phyloP scores from a whole-genome alignment of 2,888 invertebrate genomes.

The Endomychus coccineus region DNA sequence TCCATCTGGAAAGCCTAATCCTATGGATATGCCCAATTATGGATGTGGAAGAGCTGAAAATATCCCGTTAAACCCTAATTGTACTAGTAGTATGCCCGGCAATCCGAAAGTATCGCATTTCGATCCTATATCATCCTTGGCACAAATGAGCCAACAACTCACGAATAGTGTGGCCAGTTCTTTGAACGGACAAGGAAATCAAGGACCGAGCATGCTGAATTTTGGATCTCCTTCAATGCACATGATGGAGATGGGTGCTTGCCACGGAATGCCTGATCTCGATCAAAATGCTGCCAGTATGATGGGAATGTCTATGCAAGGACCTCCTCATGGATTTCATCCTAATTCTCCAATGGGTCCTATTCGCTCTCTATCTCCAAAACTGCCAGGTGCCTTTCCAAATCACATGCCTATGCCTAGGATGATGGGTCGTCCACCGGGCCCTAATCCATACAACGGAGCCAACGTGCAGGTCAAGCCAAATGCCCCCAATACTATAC shows the following conservation, averaged over 20 bases:
- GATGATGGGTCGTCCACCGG: slow-evolving; percentile 61
- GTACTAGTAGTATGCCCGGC: slow-evolving; percentile 48
- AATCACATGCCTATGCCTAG: slow-evolving; percentile 46
- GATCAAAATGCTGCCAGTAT: slow-evolving; percentile 37
- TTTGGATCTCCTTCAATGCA: slow-evolving; percentile 49
- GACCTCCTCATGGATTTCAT: slow-evolving; percentile 41
- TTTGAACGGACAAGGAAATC: slow-evolving; percentile 49
- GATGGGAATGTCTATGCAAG: slow-evolving; percentile 42
- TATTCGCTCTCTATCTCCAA: slow-evolving; percentile 55
- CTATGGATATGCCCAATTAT: slow-evolving; percentile 40
- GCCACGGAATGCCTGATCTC: slow-evolving; percentile 40
- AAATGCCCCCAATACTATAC: slow-evolving; percentile 95
- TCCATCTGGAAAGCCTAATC: slow-evolving; percentile 38
- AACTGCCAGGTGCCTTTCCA: slow-evolving; percentile 53
- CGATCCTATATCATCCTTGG: slow-evolving; percentile 88
- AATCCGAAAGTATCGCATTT: slow-evolving; percentile 65
- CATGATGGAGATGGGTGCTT: slow-evolving; percentile 43
- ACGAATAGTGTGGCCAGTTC: slow-evolving; percentile 66
- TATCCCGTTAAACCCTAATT: slow-evolving; percentile 60
- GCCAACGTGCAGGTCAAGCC: slow-evolving; percentile 91
- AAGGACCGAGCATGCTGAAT: slow-evolving; percentile 48
- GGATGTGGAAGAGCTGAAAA: slow-evolving; percentile 51
- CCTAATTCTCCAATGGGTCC: slow-evolving; percentile 39
- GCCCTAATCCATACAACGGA: slow-evolving; percentile 57
- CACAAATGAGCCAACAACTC: slow-evolving; percentile 90